These are phyloP conservation scores for Resseliella maxima DNA, from an alignment of 2,888 invertebrate species.

Conservation along the genomic window DNA sequence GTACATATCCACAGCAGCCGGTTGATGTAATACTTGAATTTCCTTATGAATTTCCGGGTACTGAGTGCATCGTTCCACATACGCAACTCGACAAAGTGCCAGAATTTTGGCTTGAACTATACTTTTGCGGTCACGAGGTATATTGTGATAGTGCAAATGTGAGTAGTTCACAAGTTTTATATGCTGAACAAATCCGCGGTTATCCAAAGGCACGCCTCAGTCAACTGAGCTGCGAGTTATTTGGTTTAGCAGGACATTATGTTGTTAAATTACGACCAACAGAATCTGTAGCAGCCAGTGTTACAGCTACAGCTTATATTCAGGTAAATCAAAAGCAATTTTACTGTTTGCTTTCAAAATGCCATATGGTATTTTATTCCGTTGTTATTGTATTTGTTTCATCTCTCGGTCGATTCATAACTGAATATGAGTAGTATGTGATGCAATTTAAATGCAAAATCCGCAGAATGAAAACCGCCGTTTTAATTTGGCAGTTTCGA, in stretches of 20 bases:
- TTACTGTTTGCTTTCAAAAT: constrained; percentile 64
- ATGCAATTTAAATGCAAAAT: constrained; percentile 28
- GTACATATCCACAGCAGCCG: constrained; percentile 81
- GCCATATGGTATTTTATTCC: constrained; percentile 57
- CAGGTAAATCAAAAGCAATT: constrained; percentile 70
- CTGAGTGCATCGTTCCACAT: constrained; percentile 70
- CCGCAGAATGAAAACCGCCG: neutral
- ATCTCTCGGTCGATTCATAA: neutral
- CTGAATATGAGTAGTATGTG: neutral
- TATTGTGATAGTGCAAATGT: constrained; percentile 73
- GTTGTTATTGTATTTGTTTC: neutral
- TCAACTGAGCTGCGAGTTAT: constrained; percentile 80
- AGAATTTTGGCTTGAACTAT: constrained; percentile 81
- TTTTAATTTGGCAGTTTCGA: neutral
- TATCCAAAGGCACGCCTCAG: constrained; percentile 77
- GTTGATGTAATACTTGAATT: constrained; percentile 82
- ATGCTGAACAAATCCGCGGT: constrained; percentile 81
- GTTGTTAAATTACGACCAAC: constrained; percentile 79
- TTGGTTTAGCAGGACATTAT: constrained; percentile 86
- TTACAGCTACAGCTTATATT: constrained; percentile 76
- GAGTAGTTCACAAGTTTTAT: constrained; percentile 74
- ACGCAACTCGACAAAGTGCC: constrained; percentile 64
- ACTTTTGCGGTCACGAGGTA: constrained; percentile 82
- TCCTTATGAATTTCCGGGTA: constrained; percentile 79
- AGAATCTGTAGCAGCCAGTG: constrained; percentile 72